These are phyloP conservation scores for Ichneumoninae sp. DNA, from an alignment of 2,888 invertebrate species.

Conservation along the genomic window DNA sequence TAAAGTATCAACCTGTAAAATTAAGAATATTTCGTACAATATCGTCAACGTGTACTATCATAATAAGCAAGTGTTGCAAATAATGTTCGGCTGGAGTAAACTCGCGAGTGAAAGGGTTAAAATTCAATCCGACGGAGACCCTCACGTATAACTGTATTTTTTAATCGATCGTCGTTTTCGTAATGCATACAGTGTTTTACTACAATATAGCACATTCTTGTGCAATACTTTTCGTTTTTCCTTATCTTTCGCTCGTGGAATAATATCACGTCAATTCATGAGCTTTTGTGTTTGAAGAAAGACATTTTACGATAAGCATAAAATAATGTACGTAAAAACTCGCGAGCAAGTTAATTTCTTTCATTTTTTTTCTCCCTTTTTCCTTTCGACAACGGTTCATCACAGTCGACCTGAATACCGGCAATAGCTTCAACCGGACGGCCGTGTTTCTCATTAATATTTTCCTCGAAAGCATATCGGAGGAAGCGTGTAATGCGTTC, in stretches of 20 bases:
- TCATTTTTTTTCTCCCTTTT: conserved; percentile 12
- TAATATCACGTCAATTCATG: background rate
- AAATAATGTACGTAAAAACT: conserved; percentile 13
- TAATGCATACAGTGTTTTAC: conserved; percentile 39
- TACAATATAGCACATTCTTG: background rate
- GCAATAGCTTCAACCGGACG: conserved; percentile 16
- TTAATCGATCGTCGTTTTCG: conserved; percentile 30
- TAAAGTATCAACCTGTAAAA: too few relatives aligned
- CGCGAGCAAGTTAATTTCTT: conserved; percentile 4
- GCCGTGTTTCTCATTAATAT: conserved; percentile 20
- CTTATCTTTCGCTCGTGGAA: background rate
- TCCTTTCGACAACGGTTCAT: conserved; percentile 14
- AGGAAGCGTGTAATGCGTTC: background rate
- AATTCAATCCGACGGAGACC: background rate
- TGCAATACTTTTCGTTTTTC: background rate
- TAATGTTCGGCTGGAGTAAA: background rate
- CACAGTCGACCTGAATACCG: conserved; percentile 31
- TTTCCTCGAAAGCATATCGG: conserved; percentile 14
- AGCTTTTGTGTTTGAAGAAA: background rate
- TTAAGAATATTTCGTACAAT: too few relatives aligned
- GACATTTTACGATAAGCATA: conserved; percentile 32
- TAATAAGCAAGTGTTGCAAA: background rate
- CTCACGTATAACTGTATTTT: background rate
- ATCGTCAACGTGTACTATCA: background rate
- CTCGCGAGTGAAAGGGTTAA: background rate